Evolutionary conservation across 2,797 vertebrate species (phyloP), one percentile per base, ranked within the genome.

Genomic region (Netta rufina): DNA sequence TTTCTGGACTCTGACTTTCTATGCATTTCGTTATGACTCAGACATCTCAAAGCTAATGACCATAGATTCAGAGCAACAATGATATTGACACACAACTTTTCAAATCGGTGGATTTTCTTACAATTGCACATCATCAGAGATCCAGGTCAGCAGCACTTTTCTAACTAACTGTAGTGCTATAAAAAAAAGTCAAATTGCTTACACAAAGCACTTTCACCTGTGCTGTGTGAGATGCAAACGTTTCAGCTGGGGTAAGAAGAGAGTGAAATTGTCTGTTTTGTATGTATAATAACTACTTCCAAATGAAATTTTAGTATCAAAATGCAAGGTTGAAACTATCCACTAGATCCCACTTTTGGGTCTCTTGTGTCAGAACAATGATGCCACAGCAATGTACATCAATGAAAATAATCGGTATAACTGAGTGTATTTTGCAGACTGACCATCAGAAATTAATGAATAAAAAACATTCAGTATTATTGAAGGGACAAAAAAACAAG

Each of bases 391-490:
- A 84, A 57, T 0, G 4, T n/a, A 36, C 9, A 51, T 74, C 4
- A 13, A 75, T 21, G 27, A 87, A 90, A 85, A 64, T 21, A 28
- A 25, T 28, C 18, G 58, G 10, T 72, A 75, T 18, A 38, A 62
- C 16, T 21, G 51, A 45, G 16, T 65, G 25, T 70, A 33, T 53
- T 25, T 91, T 84, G 65, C 49, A 70, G 25, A 25, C 45, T 51
- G 33, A 69, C 33, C 47, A 32, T 25, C 53, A 88, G 79, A 91
- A 92, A 81, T 53, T 64, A 91, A 84, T 84, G 51, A 91, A 76
- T 62, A 84, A 81, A 60, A 84, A 81, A 60, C 30, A 72, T 67
- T 92, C 69, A 64, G 38, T 91, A 78, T 83, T 94, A 83, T 92
- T 79, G 73, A 90, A 78, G 62, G 12, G 11, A 41, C 8, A 4